These are phyloP conservation scores for Ursus arctos DNA, from an alignment of 2,113 vertebrate genomes.

Conservation along the genomic window DNA sequence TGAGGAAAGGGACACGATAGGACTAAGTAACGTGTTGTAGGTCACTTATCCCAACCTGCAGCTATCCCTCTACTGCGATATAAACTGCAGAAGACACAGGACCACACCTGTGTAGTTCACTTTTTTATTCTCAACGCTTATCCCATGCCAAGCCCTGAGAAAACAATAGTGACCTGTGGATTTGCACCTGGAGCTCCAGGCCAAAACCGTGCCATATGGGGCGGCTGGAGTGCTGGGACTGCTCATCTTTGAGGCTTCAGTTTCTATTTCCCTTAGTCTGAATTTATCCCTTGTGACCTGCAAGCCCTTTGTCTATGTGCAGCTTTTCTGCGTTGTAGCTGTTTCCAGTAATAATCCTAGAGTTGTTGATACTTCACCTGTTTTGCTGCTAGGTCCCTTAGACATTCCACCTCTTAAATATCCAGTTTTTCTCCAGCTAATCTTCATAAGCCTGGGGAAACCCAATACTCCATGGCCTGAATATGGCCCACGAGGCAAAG, in stretches of 20 bases:
- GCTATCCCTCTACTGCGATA: background rate
- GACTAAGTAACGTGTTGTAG: background rate
- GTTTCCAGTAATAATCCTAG: background rate
- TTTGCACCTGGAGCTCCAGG: background rate
- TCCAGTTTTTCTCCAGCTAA: background rate
- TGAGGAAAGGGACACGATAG: background rate
- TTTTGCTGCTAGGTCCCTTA: background rate
- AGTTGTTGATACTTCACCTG: background rate
- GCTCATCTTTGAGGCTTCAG: background rate
- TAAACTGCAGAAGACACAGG: background rate
- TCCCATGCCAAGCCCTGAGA: background rate
- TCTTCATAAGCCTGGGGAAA: background rate
- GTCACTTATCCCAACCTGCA: background rate
- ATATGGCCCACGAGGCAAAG: background rate
- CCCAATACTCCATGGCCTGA: background rate
- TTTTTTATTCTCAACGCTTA: background rate
- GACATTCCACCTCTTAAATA: background rate
- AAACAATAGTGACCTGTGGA: background rate
- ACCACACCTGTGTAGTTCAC: background rate
- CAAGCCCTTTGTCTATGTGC: background rate
- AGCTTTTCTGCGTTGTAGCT: background rate
- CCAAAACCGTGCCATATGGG: accelerated
- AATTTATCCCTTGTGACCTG: background rate
- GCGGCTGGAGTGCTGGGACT: accelerated
- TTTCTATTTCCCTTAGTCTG: background rate